These are phyloP conservation scores for Netelia melanura DNA, from an alignment of 2,888 invertebrate genomes.

Conservation along the genomic window DNA sequence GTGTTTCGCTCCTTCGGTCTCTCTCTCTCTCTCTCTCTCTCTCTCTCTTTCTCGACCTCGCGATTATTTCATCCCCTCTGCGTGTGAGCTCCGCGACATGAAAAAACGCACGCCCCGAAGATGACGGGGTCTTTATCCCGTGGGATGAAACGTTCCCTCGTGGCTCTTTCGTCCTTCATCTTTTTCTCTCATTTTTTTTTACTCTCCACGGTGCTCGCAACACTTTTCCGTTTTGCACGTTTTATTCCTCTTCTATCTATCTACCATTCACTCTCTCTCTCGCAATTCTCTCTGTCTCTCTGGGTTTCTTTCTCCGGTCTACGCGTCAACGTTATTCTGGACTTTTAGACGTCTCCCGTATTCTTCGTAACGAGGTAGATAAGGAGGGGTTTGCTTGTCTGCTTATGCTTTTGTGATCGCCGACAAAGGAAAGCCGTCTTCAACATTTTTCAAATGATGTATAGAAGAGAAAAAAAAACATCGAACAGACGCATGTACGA, in stretches of 20 bases:
- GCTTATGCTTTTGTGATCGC: no score
- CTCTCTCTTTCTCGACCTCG: neutral
- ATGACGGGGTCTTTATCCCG: neutral
- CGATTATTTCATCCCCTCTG: slow-evolving; percentile 24
- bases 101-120: slow-evolving; percentile 6
- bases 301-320: neutral
- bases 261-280: neutral
- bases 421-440: no score
- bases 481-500: neutral
- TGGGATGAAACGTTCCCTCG: neutral
- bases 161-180: slow-evolving; percentile 4
- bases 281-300: neutral
- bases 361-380: neutral
- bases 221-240: neutral
- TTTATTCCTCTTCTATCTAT: neutral
- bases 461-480: neutral
- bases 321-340: neutral
- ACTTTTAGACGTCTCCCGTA: neutral
- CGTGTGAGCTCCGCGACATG: neutral
- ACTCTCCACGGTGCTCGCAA: neutral
- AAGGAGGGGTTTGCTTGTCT: no score
- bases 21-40: slow-evolving; percentile 1
- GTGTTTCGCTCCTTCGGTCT: slow-evolving; percentile 15
- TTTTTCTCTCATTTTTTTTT: neutral
- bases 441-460: neutral